Percentiles rank a stretch among this genome's conserved stretches.
These are phyloP conservation scores for Euzetes globulus DNA, from an alignment of 2,888 invertebrate genomes.

Conservation along the genomic window DNA sequence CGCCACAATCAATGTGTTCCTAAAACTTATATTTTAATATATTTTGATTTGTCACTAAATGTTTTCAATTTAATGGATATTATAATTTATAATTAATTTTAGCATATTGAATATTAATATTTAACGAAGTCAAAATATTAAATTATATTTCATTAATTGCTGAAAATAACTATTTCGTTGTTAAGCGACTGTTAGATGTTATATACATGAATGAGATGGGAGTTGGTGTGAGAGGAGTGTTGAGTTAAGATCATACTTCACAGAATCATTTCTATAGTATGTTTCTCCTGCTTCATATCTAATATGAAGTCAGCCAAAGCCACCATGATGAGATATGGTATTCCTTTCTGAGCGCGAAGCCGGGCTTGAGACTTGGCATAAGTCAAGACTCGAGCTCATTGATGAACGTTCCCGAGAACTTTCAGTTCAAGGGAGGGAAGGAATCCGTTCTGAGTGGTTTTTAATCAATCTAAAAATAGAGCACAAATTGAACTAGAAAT, in stretches of 20 bases:
- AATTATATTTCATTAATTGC: too few relatives aligned
- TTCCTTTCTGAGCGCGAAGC: conserved; percentile 32
- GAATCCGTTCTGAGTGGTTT: conserved; percentile 37
- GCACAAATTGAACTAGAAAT: background rate
- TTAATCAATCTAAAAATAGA: conserved; percentile 28
- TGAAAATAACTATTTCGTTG: too few relatives aligned
- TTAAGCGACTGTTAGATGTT: too few relatives aligned
- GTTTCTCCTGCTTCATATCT: conserved; percentile 34
- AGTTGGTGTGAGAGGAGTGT: background rate
- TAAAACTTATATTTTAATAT: too few relatives aligned
- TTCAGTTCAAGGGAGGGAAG: conserved; percentile 28
- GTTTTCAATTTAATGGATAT: too few relatives aligned
- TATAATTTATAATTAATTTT: too few relatives aligned
- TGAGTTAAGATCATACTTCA: conserved; percentile 38
- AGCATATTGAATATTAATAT: too few relatives aligned
- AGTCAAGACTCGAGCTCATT: conserved; percentile 15
- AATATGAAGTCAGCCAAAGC: conserved; percentile 34
- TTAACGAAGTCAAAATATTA: too few relatives aligned
- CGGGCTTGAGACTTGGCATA: too few relatives aligned
- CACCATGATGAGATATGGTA: conserved; percentile 36
- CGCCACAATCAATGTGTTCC: too few relatives aligned
- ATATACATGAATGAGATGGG: background rate
- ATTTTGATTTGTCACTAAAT: too few relatives aligned
- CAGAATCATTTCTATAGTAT: conserved; percentile 38
- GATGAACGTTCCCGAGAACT: conserved; percentile 35